Evolutionary conservation across 2,888 invertebrate genomes (phyloP).

Genomic region (Chesias legatella): DNA sequence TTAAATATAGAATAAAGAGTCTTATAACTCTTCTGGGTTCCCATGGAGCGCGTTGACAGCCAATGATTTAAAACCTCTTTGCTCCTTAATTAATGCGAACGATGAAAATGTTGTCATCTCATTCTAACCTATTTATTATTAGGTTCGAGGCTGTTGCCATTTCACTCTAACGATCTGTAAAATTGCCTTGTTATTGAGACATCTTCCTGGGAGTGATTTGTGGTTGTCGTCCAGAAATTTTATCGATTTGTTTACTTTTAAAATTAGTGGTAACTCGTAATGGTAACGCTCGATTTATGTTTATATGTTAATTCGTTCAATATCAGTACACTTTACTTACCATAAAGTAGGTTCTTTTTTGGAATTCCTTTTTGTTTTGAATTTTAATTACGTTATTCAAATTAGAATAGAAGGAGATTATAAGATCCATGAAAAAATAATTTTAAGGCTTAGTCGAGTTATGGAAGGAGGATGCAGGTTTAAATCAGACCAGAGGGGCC

Average conservation of each 20-base stretch:
- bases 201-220: slow-evolving; percentile 71
- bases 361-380: slow-evolving; percentile 8
- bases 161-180: slow-evolving; percentile 47
- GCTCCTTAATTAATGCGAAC: slow-evolving; percentile 73
- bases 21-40: slow-evolving; percentile 76
- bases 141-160: slow-evolving; percentile 26
- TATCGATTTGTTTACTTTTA: slow-evolving; percentile 77
- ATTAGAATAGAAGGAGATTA: too few relatives aligned
- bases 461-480: too few relatives aligned
- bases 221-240: slow-evolving; percentile 58
- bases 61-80: slow-evolving; percentile 72
- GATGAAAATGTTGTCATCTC: slow-evolving; percentile 48
- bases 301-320: slow-evolving; percentile 54
- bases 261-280: slow-evolving; percentile 63
- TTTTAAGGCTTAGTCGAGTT: too few relatives aligned
- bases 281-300: slow-evolving; percentile 55
- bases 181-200: slow-evolving; percentile 71
- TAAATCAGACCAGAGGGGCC: too few relatives aligned
- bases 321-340: slow-evolving; percentile 49
- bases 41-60: slow-evolving; percentile 77
- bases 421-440: too few relatives aligned
- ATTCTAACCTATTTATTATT: slow-evolving; percentile 37
- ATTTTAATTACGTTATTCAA: slow-evolving; percentile 5
- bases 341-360: slow-evolving; percentile 19
- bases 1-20: slow-evolving; percentile 79